Conservation (phyloP, 2,888 invertebrate genomes). For the Amphipoea lucens region DNA sequence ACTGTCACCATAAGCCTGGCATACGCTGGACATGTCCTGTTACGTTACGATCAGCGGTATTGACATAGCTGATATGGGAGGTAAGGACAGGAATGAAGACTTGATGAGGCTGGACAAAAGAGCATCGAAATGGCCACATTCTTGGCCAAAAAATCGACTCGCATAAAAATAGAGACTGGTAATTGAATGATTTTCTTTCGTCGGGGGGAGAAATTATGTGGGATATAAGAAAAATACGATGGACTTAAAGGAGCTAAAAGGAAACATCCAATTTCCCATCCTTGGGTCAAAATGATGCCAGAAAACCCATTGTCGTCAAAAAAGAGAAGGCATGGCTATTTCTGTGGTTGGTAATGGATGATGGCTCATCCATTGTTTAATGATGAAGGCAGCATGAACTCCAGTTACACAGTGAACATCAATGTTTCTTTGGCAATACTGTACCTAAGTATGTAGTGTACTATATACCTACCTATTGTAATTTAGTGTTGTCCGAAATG, state of each 20-base stretch:
- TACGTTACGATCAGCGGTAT: background rate
- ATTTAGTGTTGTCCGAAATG: background rate
- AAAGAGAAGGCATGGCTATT: background rate
- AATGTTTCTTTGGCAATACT: background rate
- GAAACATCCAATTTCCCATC: background rate
- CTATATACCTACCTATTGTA: background rate
- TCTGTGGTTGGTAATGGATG: background rate
- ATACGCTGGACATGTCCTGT: slow-evolving; percentile 39
- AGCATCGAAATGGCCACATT: background rate
- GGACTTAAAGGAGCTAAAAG: background rate
- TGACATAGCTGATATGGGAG: background rate
- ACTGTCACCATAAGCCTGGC: slow-evolving; percentile 43
- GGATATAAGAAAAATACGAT: background rate
- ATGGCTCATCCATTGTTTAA: background rate
- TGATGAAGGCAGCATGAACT: background rate
- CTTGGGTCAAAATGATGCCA: too few relatives aligned
- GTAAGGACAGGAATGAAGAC: background rate
- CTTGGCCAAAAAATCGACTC: background rate
- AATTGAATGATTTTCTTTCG: background rate
- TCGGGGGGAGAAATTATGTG: too few relatives aligned
- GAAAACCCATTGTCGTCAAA: too few relatives aligned
- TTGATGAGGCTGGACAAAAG: background rate
- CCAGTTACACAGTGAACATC: background rate
- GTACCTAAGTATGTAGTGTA: background rate
- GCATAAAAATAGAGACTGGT: too few relatives aligned